phyloP scores from a whole-genome alignment of 1,140 invertebrate genomes.

The Zaprionus vittiger region DNA sequence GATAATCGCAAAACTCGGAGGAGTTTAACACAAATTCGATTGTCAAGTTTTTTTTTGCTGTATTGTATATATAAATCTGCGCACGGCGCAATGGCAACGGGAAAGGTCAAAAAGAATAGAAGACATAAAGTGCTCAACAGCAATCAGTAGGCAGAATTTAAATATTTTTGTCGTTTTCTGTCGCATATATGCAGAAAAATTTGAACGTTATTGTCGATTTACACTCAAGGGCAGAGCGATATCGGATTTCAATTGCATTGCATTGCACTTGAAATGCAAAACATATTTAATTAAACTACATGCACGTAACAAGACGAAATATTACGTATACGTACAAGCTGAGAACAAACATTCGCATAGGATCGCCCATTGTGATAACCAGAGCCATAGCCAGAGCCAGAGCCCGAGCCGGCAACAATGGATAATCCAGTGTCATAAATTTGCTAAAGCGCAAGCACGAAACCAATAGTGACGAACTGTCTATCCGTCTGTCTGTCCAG shows the following conservation, averaged over 20 bases:
- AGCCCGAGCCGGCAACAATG: constrained; percentile 61
- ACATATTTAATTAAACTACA: constrained; percentile 69
- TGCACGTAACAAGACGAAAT: constrained; percentile 52
- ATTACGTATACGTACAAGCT: constrained; percentile 67
- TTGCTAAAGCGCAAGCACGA: constrained; percentile 63
- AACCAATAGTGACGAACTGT: constrained; percentile 64
- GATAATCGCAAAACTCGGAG: constrained; percentile 16
- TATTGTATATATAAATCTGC: constrained; percentile 44
- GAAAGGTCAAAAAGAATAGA: constrained; percentile 53
- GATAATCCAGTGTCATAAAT: constrained; percentile 77
- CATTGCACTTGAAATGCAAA: constrained; percentile 69
- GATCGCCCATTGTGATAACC: constrained; percentile 64
- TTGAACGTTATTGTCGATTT: constrained; percentile 33
- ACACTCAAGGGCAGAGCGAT: constrained; percentile 50
- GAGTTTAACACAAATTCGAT: constrained; percentile 54
- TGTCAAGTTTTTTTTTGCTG: constrained; percentile 14
- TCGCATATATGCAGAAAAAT: constrained; percentile 30
- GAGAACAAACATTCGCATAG: constrained; percentile 12
- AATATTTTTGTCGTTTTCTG: constrained; percentile 71
- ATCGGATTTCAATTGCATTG: constrained; percentile 49
- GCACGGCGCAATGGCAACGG: constrained; percentile 2
- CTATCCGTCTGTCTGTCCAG: constrained; percentile 33
- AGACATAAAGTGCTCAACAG: constrained; percentile 49
- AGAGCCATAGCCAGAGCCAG: constrained; percentile 13
- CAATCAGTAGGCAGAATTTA: constrained; percentile 63